These are phyloP conservation scores for Mimachlamys varia DNA, from an alignment of 2,888 invertebrate genomes.

Conservation along the genomic window DNA sequence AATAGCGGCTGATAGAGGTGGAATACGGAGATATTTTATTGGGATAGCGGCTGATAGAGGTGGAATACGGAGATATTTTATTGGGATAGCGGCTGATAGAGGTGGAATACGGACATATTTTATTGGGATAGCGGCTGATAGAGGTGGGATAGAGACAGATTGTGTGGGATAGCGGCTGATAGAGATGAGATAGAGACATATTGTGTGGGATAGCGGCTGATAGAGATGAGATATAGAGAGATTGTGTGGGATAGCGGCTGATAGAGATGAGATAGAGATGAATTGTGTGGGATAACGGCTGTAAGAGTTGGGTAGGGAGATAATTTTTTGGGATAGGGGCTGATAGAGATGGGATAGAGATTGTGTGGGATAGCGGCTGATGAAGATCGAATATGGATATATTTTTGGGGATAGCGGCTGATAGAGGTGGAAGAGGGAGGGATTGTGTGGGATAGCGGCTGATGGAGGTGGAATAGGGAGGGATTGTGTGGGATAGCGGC, in stretches of 20 bases:
- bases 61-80: neutral
- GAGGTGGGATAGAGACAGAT: neutral
- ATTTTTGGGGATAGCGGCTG: neutral
- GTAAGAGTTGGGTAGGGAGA: neutral
- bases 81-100: neutral
- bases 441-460: neutral
- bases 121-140: neutral
- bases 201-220: too few species aligned
- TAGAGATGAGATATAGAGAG: too few species aligned
- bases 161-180: neutral
- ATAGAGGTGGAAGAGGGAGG: neutral
- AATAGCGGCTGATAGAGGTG: neutral
- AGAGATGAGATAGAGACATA: too few species aligned
- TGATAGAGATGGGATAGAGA: neutral
- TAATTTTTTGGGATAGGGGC: too few species aligned
- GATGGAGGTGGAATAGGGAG: neutral
- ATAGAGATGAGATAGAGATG: neutral
- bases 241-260: neutral
- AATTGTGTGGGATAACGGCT: too few species aligned
- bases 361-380: neutral
- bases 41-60: neutral
- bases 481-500: too few species aligned
- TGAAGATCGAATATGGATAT: neutral
- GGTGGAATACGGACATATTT: neutral
- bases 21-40: neutral